Base-by-base conservation (phyloP, 64 coral and sea anemone genomes). In the Stichodactyla helianthus region DNA sequence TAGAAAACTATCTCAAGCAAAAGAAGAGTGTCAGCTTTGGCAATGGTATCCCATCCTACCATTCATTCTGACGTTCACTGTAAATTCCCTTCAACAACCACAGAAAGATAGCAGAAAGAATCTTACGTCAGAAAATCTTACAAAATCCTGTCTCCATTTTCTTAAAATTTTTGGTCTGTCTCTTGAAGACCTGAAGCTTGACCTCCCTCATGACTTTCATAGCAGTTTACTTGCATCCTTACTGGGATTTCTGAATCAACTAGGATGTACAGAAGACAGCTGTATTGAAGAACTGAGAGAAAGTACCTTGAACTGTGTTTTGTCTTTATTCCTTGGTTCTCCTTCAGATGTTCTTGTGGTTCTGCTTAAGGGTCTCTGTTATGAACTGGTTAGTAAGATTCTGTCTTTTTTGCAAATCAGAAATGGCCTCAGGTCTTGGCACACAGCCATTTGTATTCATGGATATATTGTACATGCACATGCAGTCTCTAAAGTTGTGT, bases 331-430 rank as follows among this genome's bases (percentile, higher is more conserved):
- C 10, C 54, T 84, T 18, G 71, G 89, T 51, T 85, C 81, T 77
- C 59, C 83, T 53, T 76, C 54, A 20, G 89, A 9, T n/a, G 59
- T 85, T 12, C 82, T 85, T 17, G 19, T 76, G 0, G 54, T 77
- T n/a, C 71, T 90, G n/a, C 82, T 90, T 1, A 84, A 90, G 26
- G 82, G 71, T 28, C 44, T 86, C 31, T 51, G 70, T 51, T 50
- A 83, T 25, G 83, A 59, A 86, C 51, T 90, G 26, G 89, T 90
- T 53, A 90, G 89, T 85, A n/a, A 54, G 44, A 18, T 10, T 88
- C 14, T 25, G 5, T 58, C 11, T 74, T 5, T 6, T 13, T 15
- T 16, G 9, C 0, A n/a, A 82, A 18, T 50, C 9, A 59, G 56
- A 12, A 59, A 10, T 12, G 3, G 56, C 2, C 35, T 44, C 35